Conservation (phyloP, 53 echinoderm and acorn worm genomes). For the Paracentrotus lividus region DNA sequence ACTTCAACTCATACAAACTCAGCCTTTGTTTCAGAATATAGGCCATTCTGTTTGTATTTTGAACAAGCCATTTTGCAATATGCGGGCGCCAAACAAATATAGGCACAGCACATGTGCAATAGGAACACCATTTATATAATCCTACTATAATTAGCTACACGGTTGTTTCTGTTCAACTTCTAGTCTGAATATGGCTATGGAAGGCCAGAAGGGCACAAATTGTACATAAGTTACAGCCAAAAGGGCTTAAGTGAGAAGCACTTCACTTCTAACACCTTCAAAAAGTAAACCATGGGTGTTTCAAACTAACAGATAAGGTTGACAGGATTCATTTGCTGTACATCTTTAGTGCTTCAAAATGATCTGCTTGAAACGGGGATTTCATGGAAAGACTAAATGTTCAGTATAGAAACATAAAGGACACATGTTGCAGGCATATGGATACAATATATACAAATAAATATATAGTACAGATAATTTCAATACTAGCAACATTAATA, state of each 20-base stretch:
- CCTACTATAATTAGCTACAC: neutral
- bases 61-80: neutral
- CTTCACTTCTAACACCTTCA: neutral
- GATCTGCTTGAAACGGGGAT: slow-evolving; percentile 4
- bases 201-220: slow-evolving; percentile 27
- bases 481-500: neutral
- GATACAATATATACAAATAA: slow-evolving; percentile 62
- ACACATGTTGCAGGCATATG: slow-evolving; percentile 6
- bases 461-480: slow-evolving; percentile 62
- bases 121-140: neutral
- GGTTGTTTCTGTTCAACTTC: slow-evolving; percentile 1
- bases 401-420: neutral
- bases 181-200: neutral
- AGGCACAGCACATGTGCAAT: neutral
- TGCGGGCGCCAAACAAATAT: neutral
- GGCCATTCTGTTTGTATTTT: too few species aligned
- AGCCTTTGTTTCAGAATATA: too few species aligned
- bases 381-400: neutral
- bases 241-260: neutral
- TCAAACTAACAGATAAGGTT: neutral
- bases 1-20: too few species aligned
- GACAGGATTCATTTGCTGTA: neutral
- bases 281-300: neutral
- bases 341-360: neutral
- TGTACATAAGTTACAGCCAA: neutral